phyloP scores from a whole-genome alignment of 2,797 vertebrate species.

The Muscicapa striata region DNA sequence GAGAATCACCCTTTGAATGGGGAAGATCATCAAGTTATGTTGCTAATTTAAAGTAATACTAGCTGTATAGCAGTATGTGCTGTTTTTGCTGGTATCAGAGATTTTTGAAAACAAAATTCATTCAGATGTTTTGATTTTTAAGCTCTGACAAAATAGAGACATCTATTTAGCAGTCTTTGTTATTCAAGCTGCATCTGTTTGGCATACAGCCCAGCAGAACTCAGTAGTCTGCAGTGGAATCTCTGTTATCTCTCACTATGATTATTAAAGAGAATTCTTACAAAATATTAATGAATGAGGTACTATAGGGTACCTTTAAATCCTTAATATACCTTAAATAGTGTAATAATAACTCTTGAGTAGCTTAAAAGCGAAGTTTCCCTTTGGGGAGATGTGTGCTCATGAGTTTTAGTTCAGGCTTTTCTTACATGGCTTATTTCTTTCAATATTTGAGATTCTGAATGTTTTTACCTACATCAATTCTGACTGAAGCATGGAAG shows the following conservation, averaged over 20 bases:
- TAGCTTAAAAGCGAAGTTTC: background rate
- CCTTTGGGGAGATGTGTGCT: background rate
- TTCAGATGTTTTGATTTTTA: background rate
- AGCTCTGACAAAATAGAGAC: background rate
- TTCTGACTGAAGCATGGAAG: background rate
- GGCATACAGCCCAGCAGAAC: background rate
- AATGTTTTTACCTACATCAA: background rate
- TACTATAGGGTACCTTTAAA: background rate
- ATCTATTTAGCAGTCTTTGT: background rate
- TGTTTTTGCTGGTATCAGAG: background rate
- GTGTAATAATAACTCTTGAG: background rate
- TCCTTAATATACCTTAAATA: background rate
- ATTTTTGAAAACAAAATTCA: background rate
- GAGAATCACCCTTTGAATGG: background rate
- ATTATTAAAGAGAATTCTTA: background rate
- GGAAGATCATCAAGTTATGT: background rate
- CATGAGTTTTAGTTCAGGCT: background rate
- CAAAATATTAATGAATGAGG: background rate
- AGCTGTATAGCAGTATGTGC: background rate
- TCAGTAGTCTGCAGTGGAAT: background rate
- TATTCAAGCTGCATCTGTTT: background rate
- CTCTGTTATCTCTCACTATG: background rate
- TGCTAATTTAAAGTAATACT: background rate
- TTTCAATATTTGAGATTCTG: background rate
- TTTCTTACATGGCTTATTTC: background rate